A percentile compares a stretch with the other conserved stretches of the same genome.
Conservation (phyloP, 2,888 invertebrate genomes). For the Perizoma flavofasciatum region DNA sequence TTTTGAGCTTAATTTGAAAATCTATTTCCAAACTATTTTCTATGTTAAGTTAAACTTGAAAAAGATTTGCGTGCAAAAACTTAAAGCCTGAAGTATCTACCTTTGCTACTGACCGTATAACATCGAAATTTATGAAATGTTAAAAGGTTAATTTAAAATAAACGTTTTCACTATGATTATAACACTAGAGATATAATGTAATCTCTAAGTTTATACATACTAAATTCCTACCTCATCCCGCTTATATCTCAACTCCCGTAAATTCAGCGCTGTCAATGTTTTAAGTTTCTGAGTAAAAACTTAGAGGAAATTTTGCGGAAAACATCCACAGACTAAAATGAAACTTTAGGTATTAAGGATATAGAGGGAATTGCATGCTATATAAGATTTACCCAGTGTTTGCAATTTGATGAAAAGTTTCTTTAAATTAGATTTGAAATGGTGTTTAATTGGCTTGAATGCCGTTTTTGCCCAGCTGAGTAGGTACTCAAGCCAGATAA, state of each 20-base stretch:
- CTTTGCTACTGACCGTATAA: too few relatives aligned
- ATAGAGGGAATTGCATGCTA: conserved; percentile 23
- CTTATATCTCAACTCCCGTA: conserved; percentile 45
- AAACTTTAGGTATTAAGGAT: conserved; percentile 50
- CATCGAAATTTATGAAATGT: too few relatives aligned
- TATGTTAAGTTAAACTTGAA: too few relatives aligned
- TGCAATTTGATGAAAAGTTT: conserved; percentile 10
- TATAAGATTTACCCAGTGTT: conserved; percentile 22
- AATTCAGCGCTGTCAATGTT: conserved; percentile 65
- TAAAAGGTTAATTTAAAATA: too few relatives aligned
- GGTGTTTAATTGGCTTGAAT: too few relatives aligned
- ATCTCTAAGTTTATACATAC: background rate
- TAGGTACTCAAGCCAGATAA: too few relatives aligned
- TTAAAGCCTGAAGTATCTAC: too few relatives aligned
- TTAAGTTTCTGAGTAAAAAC: conserved; percentile 60
- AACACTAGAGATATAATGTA: background rate
- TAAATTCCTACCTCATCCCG: conserved; percentile 9
- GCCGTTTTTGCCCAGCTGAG: too few relatives aligned
- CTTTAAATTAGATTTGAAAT: conserved; percentile 3
- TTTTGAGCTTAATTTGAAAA: too few relatives aligned
- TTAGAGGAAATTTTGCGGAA: conserved; percentile 38
- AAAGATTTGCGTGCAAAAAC: too few relatives aligned
- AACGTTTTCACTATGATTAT: too few relatives aligned
- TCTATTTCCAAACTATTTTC: too few relatives aligned
- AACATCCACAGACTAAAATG: conserved; percentile 45